Conservation (phyloP, 1,140 invertebrate species). For the Cryptotermes secundus region DNA sequence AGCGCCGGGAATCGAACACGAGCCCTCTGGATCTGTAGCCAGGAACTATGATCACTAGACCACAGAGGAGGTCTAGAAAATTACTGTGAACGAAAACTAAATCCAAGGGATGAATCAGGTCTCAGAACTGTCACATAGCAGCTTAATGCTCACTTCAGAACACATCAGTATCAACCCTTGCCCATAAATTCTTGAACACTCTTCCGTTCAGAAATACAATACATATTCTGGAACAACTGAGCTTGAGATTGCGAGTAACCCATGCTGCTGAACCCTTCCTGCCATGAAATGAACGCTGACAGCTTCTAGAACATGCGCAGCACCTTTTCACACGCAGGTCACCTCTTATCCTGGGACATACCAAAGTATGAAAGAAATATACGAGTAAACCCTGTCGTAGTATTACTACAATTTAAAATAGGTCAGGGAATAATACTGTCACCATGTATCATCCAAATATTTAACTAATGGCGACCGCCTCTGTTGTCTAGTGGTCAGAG, state of each 20-base stretch:
- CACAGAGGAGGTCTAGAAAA: too few relatives aligned
- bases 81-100: too few relatives aligned
- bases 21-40: too few relatives aligned
- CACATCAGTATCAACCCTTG: background rate
- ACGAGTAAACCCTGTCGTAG: background rate
- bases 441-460: background rate
- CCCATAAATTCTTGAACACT: background rate
- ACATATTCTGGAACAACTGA: background rate
- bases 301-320: background rate
- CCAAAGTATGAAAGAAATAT: background rate
- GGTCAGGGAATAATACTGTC: background rate
- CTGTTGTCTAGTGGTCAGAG: too few relatives aligned
- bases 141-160: background rate
- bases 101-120: too few relatives aligned
- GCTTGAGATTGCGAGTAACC: background rate
- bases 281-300: background rate
- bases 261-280: background rate
- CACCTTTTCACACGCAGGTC: too few relatives aligned
- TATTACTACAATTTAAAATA: constrained; percentile 10
- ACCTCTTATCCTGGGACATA: too few relatives aligned
- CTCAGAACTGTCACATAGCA: too few relatives aligned
- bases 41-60: too few relatives aligned
- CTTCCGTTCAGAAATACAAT: background rate
- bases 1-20: too few relatives aligned
- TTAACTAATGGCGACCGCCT: too few relatives aligned